These are phyloP conservation scores for Timandra comae DNA, from an alignment of 2,888 invertebrate genomes.

Conservation along the genomic window DNA sequence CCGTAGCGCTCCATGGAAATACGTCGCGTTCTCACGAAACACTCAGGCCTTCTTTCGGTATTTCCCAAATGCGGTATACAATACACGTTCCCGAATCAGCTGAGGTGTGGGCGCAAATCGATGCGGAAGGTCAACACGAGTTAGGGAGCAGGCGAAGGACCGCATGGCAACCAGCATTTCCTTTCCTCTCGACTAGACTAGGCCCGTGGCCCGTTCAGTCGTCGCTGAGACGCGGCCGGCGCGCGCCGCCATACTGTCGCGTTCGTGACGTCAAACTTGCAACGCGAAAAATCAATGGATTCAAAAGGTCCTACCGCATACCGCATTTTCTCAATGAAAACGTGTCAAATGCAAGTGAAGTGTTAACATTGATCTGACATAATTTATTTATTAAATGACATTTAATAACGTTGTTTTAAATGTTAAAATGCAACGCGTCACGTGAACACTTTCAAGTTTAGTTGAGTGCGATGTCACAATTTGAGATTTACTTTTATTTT, in stretches of 20 bases:
- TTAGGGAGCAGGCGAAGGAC: conserved; percentile 43
- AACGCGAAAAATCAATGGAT: conserved; percentile 73
- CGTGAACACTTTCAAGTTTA: conserved; percentile 62
- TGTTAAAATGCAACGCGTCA: conserved; percentile 46
- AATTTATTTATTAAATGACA: conserved; percentile 28
- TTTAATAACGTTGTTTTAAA: conserved; percentile 36
- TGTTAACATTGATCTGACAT: conserved; percentile 39
- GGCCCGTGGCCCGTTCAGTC: conserved; percentile 46
- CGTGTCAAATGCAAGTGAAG: conserved; percentile 68
- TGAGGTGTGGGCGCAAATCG: conserved; percentile 43
- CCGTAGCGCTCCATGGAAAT: too few species aligned
- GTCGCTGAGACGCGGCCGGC: conserved; percentile 67
- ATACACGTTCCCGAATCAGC: conserved; percentile 36
- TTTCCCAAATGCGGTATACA: too few species aligned
- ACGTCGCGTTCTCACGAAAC: too few species aligned
- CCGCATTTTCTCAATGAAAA: conserved; percentile 72
- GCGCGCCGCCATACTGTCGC: conserved; percentile 64
- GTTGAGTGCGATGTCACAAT: conserved; percentile 64
- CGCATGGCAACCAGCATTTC: conserved; percentile 64
- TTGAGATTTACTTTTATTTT: conserved; percentile 38
- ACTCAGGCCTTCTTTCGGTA: too few species aligned
- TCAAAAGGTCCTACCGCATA: conserved; percentile 64
- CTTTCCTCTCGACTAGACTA: conserved; percentile 44
- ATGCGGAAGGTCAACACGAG: conserved; percentile 58
- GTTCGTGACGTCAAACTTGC: conserved; percentile 62